Percentiles rank a stretch among this genome's conserved stretches.
phyloP scores from a whole-genome alignment of 2,888 invertebrate species.

The Prenolepis imparis region DNA sequence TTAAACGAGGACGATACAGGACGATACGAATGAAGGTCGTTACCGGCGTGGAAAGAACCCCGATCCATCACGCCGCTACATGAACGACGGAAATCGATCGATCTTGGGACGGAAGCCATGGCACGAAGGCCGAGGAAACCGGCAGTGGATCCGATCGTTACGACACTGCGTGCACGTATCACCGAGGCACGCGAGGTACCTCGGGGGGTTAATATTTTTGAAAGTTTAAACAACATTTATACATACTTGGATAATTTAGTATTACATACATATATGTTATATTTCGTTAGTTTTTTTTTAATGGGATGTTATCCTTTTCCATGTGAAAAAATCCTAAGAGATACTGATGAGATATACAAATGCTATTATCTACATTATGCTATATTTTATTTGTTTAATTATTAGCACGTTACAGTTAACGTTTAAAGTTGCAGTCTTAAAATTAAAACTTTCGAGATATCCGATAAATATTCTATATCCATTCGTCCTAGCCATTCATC shows the following conservation, averaged over 20 bases:
- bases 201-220: constrained; percentile 60
- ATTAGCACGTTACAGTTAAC: background rate
- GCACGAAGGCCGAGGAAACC: constrained; percentile 67
- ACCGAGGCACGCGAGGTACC: constrained; percentile 59
- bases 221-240: constrained; percentile 54
- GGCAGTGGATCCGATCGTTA: constrained; percentile 74
- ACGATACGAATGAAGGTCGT: constrained; percentile 63
- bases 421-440: background rate
- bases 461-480: background rate
- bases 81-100: constrained; percentile 81
- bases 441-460: background rate
- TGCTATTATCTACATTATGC: background rate
- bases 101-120: constrained; percentile 75
- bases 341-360: background rate
- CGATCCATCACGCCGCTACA: constrained; percentile 77
- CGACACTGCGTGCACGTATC: constrained; percentile 45
- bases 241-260: constrained; percentile 34
- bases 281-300: constrained; percentile 2
- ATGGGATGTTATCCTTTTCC: background rate
- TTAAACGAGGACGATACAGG: constrained; percentile 25
- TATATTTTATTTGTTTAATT: background rate
- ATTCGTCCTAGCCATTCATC: background rate
- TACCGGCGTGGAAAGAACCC: constrained; percentile 69
- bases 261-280: constrained; percentile 22
- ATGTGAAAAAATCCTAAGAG: background rate